Conservation (phyloP, 2,888 invertebrate species). For the Sphaerophoria rueppellii region DNA sequence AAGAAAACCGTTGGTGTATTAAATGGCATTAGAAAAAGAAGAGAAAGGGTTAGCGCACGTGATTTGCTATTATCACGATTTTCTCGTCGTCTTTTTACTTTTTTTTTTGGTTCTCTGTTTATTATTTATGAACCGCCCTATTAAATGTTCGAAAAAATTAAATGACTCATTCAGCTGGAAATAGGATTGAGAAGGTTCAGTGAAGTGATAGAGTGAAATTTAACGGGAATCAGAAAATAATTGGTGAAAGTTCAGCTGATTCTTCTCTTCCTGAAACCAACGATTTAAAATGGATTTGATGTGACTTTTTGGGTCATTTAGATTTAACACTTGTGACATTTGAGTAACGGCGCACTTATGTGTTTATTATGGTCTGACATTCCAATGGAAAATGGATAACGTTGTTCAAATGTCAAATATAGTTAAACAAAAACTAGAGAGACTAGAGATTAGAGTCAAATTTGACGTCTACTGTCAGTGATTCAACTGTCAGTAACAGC, state of each 20-base stretch:
- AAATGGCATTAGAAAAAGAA: background rate
- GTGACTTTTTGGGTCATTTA: too few relatives aligned
- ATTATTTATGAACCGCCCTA: conserved; percentile 24
- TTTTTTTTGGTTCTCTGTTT: background rate
- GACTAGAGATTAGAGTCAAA: too few relatives aligned
- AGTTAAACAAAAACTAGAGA: too few relatives aligned
- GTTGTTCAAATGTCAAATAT: too few relatives aligned
- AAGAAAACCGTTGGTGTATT: conserved; percentile 24
- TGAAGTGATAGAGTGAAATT: conserved; percentile 22
- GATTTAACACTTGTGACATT: too few relatives aligned
- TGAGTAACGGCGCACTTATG: too few relatives aligned
- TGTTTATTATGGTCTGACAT: too few relatives aligned
- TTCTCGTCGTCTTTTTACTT: conserved; percentile 2
- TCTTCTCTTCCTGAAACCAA: too few relatives aligned
- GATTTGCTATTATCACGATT: conserved; percentile 66
- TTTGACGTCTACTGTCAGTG: too few relatives aligned
- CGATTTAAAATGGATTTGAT: too few relatives aligned
- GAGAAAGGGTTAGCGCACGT: conserved; percentile 51
- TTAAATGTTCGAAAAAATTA: conserved; percentile 24
- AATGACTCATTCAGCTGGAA: conserved; percentile 48
- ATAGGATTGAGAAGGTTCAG: background rate
- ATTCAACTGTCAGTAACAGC: too few relatives aligned
- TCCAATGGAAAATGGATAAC: too few relatives aligned
- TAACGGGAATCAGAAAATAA: conserved; percentile 39
- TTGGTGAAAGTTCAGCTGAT: conserved; percentile 55